Evolutionary conservation across 2,113 vertebrate species (phyloP).

Genomic region (Natator depressus): DNA sequence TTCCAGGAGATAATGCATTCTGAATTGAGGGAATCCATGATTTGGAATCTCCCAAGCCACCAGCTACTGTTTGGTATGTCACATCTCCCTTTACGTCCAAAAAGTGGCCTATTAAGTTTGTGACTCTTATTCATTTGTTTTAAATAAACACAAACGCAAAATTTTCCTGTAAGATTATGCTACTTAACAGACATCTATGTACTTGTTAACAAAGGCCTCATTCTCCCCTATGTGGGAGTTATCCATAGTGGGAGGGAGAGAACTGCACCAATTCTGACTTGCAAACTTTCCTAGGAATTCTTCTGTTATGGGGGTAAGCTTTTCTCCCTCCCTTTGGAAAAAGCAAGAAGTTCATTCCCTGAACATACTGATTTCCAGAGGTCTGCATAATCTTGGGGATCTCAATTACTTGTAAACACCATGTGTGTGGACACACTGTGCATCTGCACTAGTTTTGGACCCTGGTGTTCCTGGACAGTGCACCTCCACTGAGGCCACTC

Average conservation of each 20-base stretch:
- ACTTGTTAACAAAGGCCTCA: neutral
- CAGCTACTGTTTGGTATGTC: neutral
- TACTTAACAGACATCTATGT: neutral
- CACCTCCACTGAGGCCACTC: neutral
- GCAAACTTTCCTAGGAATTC: neutral
- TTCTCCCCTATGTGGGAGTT: neutral
- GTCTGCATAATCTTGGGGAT: neutral
- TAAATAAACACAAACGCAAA: neutral
- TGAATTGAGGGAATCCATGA: neutral
- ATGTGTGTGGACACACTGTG: neutral
- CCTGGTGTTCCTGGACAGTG: neutral
- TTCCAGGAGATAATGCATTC: neutral
- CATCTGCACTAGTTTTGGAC: neutral
- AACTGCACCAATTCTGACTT: neutral
- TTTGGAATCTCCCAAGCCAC: neutral
- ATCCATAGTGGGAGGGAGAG: neutral
- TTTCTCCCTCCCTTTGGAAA: neutral
- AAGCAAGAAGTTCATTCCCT: neutral
- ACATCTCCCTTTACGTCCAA: fast-evolving
- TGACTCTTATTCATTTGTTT: neutral
- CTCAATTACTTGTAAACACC: neutral
- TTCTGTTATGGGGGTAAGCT: fast-evolving
- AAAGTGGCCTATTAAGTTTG: neutral
- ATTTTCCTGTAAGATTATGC: neutral
- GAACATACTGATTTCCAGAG: neutral